phyloP scores from a whole-genome alignment of 2,888 invertebrate species.

The Agrilus biguttatus region DNA sequence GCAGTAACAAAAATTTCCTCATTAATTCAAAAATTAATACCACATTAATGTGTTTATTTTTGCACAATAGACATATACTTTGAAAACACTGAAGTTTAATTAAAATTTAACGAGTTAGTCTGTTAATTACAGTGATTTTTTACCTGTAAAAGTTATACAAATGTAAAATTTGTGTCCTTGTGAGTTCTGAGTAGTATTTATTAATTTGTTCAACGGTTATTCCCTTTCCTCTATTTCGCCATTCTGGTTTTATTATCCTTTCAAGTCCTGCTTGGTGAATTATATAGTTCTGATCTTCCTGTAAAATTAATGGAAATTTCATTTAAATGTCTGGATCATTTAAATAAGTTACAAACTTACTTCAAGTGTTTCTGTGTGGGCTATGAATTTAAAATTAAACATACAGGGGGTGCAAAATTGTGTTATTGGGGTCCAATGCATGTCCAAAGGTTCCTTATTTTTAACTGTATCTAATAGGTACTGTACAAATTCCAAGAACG shows the following conservation, averaged over 20 bases:
- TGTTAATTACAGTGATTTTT: conserved; percentile 7
- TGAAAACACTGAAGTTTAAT: too few species aligned
- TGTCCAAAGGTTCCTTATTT: conserved; percentile 52
- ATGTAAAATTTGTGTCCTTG: conserved; percentile 55
- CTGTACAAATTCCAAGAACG: conserved; percentile 68
- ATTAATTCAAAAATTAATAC: too few species aligned
- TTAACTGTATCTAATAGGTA: conserved; percentile 60
- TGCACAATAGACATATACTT: too few species aligned
- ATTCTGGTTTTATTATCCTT: conserved; percentile 64
- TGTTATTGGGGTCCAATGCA: conserved; percentile 79
- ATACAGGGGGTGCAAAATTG: conserved; percentile 77
- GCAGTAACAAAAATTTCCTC: too few species aligned
- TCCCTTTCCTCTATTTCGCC: conserved; percentile 66
- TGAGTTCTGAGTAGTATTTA: conserved; percentile 63
- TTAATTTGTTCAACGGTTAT: conserved; percentile 58
- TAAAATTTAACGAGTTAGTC: too few species aligned
- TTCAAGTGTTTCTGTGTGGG: conserved; percentile 71
- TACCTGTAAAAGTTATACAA: conserved; percentile 70
- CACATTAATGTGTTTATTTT: too few species aligned
- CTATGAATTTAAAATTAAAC: conserved; percentile 65
- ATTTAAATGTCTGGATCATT: background rate
- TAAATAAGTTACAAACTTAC: conserved; percentile 26
- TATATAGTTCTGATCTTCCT: conserved; percentile 70
- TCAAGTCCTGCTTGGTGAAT: conserved; percentile 63
- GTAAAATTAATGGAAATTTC: conserved; percentile 11